phyloP scores from a whole-genome alignment of 2,797 vertebrate genomes.

The Sebastiscus albofasciatus region DNA sequence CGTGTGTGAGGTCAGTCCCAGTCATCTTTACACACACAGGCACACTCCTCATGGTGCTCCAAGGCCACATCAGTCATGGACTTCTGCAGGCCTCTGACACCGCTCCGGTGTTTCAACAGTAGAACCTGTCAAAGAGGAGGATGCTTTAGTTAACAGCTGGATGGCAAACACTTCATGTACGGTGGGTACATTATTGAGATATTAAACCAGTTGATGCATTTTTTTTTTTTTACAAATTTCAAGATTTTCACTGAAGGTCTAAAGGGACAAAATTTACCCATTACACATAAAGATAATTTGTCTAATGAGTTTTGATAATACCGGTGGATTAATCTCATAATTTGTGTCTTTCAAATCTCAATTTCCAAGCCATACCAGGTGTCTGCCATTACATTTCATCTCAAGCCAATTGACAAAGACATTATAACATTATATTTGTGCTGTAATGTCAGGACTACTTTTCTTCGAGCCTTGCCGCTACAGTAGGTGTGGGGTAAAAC shows the following conservation, averaged over 20 bases:
- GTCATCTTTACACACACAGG: slow-evolving; percentile 93
- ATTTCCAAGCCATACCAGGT: not conserved
- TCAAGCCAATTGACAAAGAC: not conserved
- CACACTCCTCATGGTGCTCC: slow-evolving; percentile 97
- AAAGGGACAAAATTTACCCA: not conserved
- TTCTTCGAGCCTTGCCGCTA: not conserved
- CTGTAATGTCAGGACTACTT: not conserved
- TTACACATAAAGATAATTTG: not conserved
- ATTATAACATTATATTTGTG: not conserved
- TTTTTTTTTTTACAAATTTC: not conserved
- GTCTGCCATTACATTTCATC: not conserved
- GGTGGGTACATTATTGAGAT: not conserved
- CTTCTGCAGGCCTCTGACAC: slow-evolving; percentile 90
- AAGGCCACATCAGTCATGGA: slow-evolving; percentile 92
- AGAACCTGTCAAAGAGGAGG: slow-evolving; percentile 85
- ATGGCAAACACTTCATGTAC: not conserved
- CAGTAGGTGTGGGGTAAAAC: not conserved
- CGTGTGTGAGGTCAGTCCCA: slow-evolving; percentile 78
- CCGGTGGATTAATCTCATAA: no score
- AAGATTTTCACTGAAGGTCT: not conserved
- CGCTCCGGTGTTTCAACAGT: slow-evolving; percentile 91
- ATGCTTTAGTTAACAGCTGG: not conserved
- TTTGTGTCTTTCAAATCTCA: not conserved
- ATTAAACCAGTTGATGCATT: not conserved
- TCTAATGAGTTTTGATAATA: not conserved